Evolutionary conservation across 1,140 invertebrate genomes (phyloP), one percentile per base, ranked within the genome.

Genomic region (Physella acuta): DNA sequence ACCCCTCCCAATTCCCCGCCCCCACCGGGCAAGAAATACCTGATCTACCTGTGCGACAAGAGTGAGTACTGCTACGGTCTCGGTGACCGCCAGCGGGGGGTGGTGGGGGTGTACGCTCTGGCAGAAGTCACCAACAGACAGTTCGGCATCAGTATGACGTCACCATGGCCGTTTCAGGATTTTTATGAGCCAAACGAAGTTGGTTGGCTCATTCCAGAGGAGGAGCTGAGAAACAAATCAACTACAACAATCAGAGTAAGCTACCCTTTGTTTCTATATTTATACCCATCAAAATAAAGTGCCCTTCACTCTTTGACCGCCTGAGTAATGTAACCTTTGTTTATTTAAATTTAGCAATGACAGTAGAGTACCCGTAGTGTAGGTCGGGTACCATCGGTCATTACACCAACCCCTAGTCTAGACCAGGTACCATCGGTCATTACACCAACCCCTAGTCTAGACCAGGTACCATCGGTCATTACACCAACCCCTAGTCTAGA

Each of bases 1-100:
- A 20, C 20, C 20, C 39, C 39, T 11, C 8, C 39, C 20, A 11
- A 8, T 44, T 44, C 53, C 8, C 8, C 53, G 26, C 5, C 53
- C 24, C 24, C 17, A 5, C 5, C 17, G 26, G n/a, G 53, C 33
- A 33, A 64, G 33, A 74, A 72, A 26, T 75, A 72, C 62, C 36
- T 78, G 16, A 60, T 78, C 26, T 76, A 72, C 53, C 5, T 71
- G 28, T 78, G 75, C 36, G 70, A 74, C 52, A 5, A 33, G 0
- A 66, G 33, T 28, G 17, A 31, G 3, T 55, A 20, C 0, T 78
- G 77, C 71, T 74, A 71, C 2, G 77, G 77, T 2, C 72, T 72
- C 62, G 75, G 72, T 2, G 75, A 78, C 51, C 63, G 77, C 56
- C 75, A 75, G 36, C 60, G 69, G n/a, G 77, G 75, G 26, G 59